Conservation (phyloP, 92 coral and sea anemone genomes). For the Actinostola sp. region DNA sequence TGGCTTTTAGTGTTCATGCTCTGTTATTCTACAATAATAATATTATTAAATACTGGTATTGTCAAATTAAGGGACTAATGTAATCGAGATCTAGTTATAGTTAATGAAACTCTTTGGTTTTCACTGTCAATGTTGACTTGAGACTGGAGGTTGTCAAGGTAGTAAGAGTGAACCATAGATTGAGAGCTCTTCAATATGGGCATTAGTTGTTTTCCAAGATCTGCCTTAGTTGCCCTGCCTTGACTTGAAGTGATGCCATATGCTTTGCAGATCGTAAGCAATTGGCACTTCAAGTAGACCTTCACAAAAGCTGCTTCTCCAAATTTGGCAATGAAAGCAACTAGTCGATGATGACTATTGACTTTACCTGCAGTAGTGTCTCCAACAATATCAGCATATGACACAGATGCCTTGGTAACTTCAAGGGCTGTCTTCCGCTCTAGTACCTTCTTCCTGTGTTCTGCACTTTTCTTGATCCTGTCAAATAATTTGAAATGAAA, state of each 20-base stretch:
- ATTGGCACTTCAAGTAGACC: constrained; percentile 32
- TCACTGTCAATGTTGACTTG: no score
- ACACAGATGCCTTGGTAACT: constrained; percentile 41
- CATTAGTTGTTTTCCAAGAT: neutral
- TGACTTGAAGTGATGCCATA: constrained; percentile 22
- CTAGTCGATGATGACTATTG: constrained; percentile 35
- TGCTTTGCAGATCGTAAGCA: constrained; percentile 32
- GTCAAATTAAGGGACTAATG: no score
- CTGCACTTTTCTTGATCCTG: no score
- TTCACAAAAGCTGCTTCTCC: constrained; percentile 24
- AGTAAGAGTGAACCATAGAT: neutral
- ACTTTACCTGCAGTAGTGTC: constrained; percentile 31
- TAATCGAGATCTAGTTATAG: no score
- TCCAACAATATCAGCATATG: constrained; percentile 20
- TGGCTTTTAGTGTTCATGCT: no score
- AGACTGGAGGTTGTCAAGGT: no score
- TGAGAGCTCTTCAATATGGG: neutral
- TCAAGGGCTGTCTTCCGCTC: constrained; percentile 31
- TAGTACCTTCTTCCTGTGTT: constrained; percentile 53
- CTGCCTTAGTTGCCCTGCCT: neutral
- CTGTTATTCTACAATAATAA: no score
- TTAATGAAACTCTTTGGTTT: no score
- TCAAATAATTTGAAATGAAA: no score
- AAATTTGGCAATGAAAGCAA: constrained; percentile 23
- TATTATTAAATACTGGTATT: no score